Percentiles rank a stretch among this genome's conserved stretches.
phyloP scores from a whole-genome alignment of 1,140 invertebrate species.

The Drosophila tristis region DNA sequence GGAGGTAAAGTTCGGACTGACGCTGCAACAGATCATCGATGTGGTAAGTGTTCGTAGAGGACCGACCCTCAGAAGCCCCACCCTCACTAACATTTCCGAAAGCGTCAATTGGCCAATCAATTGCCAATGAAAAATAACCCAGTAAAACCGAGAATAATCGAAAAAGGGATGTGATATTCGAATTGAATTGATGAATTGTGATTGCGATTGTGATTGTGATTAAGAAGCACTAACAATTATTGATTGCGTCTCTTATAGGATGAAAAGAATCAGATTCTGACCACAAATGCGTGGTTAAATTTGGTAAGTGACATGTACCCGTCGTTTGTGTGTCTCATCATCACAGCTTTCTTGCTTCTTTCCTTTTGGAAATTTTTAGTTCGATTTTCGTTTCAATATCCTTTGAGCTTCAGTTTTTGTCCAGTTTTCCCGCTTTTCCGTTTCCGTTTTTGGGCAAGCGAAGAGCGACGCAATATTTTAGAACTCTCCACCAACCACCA shows the following conservation, averaged over 20 bases:
- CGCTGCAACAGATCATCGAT: conserved; percentile 99
- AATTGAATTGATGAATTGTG: conserved; percentile 20
- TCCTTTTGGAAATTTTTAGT: conserved; percentile 37
- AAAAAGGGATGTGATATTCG: neutral
- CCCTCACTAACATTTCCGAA: conserved; percentile 31
- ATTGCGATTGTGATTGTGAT: conserved; percentile 27
- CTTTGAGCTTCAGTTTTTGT: conserved; percentile 10
- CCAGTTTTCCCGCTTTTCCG: conserved; percentile 4
- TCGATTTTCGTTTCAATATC: conserved; percentile 36
- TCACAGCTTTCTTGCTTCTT: conserved; percentile 46
- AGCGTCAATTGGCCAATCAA: conserved; percentile 20
- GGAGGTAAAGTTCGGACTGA: conserved; percentile 97
- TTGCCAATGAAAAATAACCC: conserved; percentile 19
- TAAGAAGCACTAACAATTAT: conserved; percentile 60
- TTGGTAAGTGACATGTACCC: conserved; percentile 94
- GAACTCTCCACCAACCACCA: conserved; percentile 40
- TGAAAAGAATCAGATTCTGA: conserved; percentile 96
- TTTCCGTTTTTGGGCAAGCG: conserved; percentile 35
- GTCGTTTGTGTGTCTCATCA: conserved; percentile 75
- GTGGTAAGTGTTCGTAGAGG: conserved; percentile 91
- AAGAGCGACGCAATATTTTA: conserved; percentile 59
- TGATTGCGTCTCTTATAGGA: conserved; percentile 86
- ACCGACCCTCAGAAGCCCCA: neutral
- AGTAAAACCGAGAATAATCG: conserved; percentile 19
- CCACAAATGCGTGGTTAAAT: conserved; percentile 98